Percentiles rank a stretch among this genome's conserved stretches.
These are phyloP conservation scores for Electrophaes corylata DNA, from an alignment of 2,888 invertebrate species.

Conservation along the genomic window DNA sequence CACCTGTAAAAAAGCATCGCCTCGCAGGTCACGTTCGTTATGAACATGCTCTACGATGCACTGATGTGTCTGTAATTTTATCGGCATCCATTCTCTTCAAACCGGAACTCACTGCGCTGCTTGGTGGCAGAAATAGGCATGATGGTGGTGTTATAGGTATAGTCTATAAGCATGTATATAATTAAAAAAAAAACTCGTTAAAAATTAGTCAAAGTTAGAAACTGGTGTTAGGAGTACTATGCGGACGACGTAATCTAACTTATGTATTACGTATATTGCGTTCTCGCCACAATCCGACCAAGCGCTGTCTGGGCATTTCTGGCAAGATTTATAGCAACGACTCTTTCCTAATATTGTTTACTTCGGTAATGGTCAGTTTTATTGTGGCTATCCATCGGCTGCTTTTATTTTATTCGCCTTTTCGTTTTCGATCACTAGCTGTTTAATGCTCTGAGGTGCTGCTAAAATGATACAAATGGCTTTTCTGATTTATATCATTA, in stretches of 20 bases:
- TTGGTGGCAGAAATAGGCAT: too few relatives aligned
- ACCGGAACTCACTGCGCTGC: too few relatives aligned
- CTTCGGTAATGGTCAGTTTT: slow-evolving; percentile 75
- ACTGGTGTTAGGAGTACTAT: slow-evolving; percentile 33
- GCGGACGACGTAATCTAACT: slow-evolving; percentile 61
- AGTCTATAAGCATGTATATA: too few relatives aligned
- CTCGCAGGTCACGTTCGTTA: too few relatives aligned
- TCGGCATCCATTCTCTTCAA: too few relatives aligned
- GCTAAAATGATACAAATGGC: slow-evolving; percentile 40
- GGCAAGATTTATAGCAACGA: slow-evolving; percentile 71
- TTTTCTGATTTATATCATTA: slow-evolving; percentile 27
- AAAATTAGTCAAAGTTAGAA: neutral
- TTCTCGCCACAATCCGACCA: slow-evolving; percentile 69
- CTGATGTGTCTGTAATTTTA: too few relatives aligned
- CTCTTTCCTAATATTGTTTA: slow-evolving; percentile 80
- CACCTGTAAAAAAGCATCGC: too few relatives aligned
- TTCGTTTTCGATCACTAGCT: slow-evolving; percentile 52
- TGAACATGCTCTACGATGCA: too few relatives aligned
- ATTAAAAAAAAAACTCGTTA: neutral
- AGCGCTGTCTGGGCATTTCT: slow-evolving; percentile 67
- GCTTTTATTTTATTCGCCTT: slow-evolving; percentile 67
- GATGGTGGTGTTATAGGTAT: too few relatives aligned
- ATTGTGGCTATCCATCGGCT: slow-evolving; percentile 65
- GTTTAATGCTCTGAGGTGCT: slow-evolving; percentile 55
- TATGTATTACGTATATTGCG: slow-evolving; percentile 62